A percentile compares a stretch with the other conserved stretches of the same genome.
These are phyloP conservation scores for Hycleus cichorii DNA, from an alignment of 1,140 invertebrate species.

Conservation along the genomic window DNA sequence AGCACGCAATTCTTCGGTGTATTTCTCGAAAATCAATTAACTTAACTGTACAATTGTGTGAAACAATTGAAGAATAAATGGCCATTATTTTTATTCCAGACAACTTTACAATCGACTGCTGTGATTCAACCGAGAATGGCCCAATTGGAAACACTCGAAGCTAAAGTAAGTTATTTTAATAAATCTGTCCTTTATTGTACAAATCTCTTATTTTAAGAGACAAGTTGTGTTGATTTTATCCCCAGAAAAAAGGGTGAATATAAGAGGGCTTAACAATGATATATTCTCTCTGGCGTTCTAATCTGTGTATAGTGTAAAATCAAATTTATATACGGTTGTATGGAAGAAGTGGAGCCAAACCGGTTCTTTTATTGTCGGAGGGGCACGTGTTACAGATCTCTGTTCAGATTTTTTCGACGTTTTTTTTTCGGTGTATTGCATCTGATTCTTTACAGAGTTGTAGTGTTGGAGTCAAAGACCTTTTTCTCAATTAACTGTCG, in stretches of 20 bases:
- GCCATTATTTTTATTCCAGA: slow-evolving; percentile 25
- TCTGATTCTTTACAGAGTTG: not conserved
- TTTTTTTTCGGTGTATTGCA: not conserved
- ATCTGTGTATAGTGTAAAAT: too few species aligned
- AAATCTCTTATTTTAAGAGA: too few species aligned
- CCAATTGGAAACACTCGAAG: slow-evolving; percentile 67
- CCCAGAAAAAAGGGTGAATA: too few species aligned
- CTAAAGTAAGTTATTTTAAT: slow-evolving; percentile 54
- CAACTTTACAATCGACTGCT: slow-evolving; percentile 27
- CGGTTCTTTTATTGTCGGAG: too few species aligned
- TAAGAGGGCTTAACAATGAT: too few species aligned
- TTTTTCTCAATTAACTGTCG: not conserved
- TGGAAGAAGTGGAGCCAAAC: too few species aligned
- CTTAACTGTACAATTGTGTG: not conserved
- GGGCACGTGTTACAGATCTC: too few species aligned
- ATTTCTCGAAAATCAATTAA: too few species aligned
- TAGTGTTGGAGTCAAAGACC: not conserved
- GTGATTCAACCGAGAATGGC: slow-evolving; percentile 54
- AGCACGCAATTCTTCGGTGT: too few species aligned
- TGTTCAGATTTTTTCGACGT: not conserved
- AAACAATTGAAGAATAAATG: not conserved
- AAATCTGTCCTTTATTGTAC: not conserved
- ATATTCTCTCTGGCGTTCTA: too few species aligned
- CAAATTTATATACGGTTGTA: too few species aligned
- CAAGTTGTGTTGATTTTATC: too few species aligned